Base-by-base conservation (phyloP, 1,140 invertebrate genomes). In the Propsilocerus akamusi region DNA sequence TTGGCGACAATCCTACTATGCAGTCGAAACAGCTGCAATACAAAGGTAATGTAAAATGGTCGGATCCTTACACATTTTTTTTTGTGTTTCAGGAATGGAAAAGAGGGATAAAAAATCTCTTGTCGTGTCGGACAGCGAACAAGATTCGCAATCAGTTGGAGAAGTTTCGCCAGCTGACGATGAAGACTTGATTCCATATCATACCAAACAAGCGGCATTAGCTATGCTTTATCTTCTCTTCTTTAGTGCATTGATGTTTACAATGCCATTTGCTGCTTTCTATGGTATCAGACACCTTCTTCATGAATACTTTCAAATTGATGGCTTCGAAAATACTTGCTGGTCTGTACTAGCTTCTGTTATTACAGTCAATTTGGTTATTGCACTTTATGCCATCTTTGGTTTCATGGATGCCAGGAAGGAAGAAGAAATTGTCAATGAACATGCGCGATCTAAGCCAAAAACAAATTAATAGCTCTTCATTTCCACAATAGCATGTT, bases 211-310 rank as follows among this genome's bases (percentile, higher is more conserved):
- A 55, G 68, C 67, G 28, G 58, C 61, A 6, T 61, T 61, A 52
- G 76, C 76, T n/a, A 61, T 84, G 26, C 68, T 72, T 34, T 74
- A 73, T 54, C 63, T 90, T 12, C 71, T 87, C 32, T 65, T 86
- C n/a, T 87, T 80, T 56, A 88, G 81, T 66, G 59, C 80, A 41
- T 73, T 81, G 4, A 89, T 90, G 85, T 86, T 88, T 56, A 82
- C 83, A 5, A 59, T 89, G 50, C 86, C 86, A 3, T 83, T 90
- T 64, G 59, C 67, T 17, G 72, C 78, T 32, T 90, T 81, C 66
- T 87, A 81, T 66, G 75, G 75, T 10, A 71, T 76, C 10, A 71
- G 71, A 51, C 71, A 78, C 59, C 52, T 76, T 32, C 60, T 86
- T 23, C 66, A 70, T 54, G 72, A 76, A 47, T 72, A 77, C 55